Evolutionary conservation across 1,140 invertebrate species (phyloP).

Genomic region (Myzus persicae): DNA sequence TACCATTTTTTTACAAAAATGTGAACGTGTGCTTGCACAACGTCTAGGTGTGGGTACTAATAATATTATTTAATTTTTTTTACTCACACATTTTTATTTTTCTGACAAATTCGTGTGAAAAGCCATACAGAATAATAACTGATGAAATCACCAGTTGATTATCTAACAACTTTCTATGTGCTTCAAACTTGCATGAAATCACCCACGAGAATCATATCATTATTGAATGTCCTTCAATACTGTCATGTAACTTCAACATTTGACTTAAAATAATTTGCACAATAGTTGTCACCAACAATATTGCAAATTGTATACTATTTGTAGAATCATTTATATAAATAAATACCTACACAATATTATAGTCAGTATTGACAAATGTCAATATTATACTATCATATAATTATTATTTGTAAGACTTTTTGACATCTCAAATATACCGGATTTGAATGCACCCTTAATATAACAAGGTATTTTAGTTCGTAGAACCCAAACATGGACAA

Average conservation of each 20-base stretch:
- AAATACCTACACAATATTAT: no score
- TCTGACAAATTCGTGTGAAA: neutral
- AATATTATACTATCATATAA: no score
- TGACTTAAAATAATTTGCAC: neutral
- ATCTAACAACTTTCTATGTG: neutral
- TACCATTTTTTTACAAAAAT: neutral
- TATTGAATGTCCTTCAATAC: neutral
- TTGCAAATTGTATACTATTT: neutral
- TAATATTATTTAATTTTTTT: neutral
- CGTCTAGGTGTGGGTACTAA: neutral
- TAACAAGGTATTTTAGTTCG: neutral
- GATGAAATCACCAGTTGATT: neutral
- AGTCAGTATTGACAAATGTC: no score
- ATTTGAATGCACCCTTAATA: neutral
- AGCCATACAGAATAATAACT: neutral
- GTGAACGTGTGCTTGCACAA: neutral
- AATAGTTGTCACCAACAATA: neutral
- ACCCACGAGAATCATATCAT: neutral
- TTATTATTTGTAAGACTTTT: neutral
- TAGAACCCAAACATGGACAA: neutral
- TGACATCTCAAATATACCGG: neutral
- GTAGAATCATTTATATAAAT: neutral
- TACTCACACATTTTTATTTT: neutral
- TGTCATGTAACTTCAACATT: neutral
- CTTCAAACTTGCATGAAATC: neutral